A percentile compares a stretch with the other conserved stretches of the same genome.
These are phyloP conservation scores for Callyntrura sp. DNA, from an alignment of 2,888 invertebrate species.

Conservation along the genomic window DNA sequence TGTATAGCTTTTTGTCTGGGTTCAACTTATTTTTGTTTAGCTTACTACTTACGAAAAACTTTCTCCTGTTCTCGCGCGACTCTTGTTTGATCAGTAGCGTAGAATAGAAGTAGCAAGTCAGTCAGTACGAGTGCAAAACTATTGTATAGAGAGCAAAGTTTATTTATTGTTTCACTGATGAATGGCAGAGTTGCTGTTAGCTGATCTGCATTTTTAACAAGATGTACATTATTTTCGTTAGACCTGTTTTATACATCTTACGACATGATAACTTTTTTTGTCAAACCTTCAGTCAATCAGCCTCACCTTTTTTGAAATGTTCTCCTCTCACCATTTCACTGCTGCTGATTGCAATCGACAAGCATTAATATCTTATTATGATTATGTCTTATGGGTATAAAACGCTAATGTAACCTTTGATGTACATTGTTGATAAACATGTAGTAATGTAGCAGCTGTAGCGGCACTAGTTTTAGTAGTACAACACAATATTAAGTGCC, in stretches of 20 bases:
- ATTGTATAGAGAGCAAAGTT: not conserved
- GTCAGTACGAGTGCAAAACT: not conserved
- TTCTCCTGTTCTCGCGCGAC: conserved; percentile 21
- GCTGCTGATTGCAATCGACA: not conserved
- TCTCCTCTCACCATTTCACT: not conserved
- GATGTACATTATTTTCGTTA: conserved; percentile 30
- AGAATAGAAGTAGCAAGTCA: not conserved
- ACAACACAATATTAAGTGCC: not conserved
- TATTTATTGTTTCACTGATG: conserved; percentile 52
- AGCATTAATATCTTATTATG: conserved; percentile 10
- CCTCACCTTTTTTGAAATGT: conserved; percentile 17
- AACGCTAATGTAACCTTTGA: not conserved
- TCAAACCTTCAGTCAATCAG: not conserved
- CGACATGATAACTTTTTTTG: conserved; percentile 32
- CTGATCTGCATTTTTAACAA: conserved; percentile 72
- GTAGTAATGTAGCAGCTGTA: not conserved
- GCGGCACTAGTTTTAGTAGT: not conserved
- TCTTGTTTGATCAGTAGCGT: conserved; percentile 49
- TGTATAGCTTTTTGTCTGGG: not conserved
- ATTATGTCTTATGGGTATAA: not conserved
- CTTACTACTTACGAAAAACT: conserved; percentile 17
- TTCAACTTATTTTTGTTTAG: not conserved
- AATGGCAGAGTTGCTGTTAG: conserved; percentile 62
- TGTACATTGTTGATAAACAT: not conserved
- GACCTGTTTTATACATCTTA: not conserved